Percentiles rank a stretch among this genome's conserved stretches.
Conservation (phyloP, 2,888 invertebrate species). For the Tetrapedia diversipes region DNA sequence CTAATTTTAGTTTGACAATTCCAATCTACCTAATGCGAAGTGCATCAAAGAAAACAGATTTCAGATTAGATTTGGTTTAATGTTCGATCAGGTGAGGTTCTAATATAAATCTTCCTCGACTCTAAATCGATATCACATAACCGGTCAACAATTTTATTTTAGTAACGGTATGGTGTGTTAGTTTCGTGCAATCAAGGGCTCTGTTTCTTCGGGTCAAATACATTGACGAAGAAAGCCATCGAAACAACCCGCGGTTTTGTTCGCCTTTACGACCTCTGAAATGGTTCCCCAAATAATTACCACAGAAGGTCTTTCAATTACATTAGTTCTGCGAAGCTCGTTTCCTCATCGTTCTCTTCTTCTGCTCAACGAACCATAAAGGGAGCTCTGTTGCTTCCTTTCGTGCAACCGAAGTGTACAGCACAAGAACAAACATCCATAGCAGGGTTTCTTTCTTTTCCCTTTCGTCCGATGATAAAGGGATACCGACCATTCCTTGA, state of each 20-base stretch:
- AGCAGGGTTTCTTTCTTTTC: neutral
- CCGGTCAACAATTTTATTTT: no score
- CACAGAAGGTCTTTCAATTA: slow-evolving; percentile 18
- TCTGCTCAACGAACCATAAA: slow-evolving; percentile 16
- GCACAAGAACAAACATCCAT: slow-evolving; percentile 33
- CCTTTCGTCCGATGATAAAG: slow-evolving; percentile 13
- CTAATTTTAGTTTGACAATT: no score
- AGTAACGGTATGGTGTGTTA: no score
- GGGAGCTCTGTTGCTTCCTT: slow-evolving; percentile 2
- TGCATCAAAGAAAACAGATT: no score
- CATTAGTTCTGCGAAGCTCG: slow-evolving; percentile 18
- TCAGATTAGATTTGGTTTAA: no score
- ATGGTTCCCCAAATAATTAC: slow-evolving; percentile 25
- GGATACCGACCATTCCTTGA: slow-evolving; percentile 15
- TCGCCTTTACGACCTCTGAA: neutral
- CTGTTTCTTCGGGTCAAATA: no score
- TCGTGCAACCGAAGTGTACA: neutral
- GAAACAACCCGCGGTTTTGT: neutral
- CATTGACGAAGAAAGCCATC: no score
- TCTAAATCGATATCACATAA: no score
- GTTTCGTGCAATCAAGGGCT: no score
- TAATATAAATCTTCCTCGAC: no score
- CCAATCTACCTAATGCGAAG: no score
- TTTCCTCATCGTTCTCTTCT: slow-evolving; percentile 15
- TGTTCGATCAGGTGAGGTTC: no score